phyloP scores from a whole-genome alignment of 2,113 vertebrate genomes.

The Pedionomus torquatus region DNA sequence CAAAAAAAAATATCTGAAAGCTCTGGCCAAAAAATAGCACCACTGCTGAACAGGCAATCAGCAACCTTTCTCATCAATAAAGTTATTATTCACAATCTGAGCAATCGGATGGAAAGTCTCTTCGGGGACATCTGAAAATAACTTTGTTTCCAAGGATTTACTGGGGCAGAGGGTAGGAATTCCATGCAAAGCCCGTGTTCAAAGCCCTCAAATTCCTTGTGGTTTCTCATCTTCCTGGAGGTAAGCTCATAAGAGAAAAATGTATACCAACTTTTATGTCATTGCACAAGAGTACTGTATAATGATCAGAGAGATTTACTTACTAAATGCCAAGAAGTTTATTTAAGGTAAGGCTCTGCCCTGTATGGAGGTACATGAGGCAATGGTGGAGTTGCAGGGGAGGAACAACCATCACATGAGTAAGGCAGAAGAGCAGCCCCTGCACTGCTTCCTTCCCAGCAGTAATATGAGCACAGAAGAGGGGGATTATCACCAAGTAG shows the following conservation, averaged over 20 bases:
- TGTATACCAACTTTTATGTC: background rate
- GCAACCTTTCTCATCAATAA: constrained; percentile 16
- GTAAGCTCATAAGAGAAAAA: constrained; percentile 28
- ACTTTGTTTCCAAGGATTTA: constrained; percentile 33
- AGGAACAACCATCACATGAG: background rate
- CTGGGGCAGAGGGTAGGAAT: background rate
- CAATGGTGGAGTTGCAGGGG: background rate
- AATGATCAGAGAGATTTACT: background rate
- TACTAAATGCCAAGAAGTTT: background rate
- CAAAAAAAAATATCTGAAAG: background rate
- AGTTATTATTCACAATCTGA: background rate
- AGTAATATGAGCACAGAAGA: background rate
- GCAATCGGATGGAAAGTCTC: background rate
- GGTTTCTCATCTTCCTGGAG: constrained; percentile 46
- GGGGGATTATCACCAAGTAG: background rate
- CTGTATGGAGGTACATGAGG: background rate
- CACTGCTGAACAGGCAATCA: background rate
- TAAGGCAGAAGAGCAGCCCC: background rate
- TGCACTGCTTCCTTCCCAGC: background rate
- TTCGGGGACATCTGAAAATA: constrained; percentile 37
- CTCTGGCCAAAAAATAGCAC: background rate
- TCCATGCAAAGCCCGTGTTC: background rate
- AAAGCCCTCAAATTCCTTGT: background rate
- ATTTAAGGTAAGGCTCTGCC: constrained; percentile 20
- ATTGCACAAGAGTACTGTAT: background rate